A percentile compares a stretch with the other conserved stretches of the same genome.
phyloP scores from a whole-genome alignment of 2,888 invertebrate genomes.

The Corbicula japonica region DNA sequence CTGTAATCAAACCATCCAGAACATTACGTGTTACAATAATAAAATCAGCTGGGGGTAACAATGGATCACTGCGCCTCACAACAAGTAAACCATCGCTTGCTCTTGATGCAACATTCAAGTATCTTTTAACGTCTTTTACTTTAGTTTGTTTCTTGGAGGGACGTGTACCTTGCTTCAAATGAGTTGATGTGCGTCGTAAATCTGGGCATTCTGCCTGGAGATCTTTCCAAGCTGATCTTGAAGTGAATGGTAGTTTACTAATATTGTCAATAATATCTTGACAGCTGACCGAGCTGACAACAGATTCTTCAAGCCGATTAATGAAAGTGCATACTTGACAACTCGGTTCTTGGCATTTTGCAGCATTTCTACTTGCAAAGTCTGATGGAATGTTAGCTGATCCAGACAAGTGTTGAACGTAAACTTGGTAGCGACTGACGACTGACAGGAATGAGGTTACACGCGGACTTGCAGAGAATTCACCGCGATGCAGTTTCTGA shows the following conservation, averaged over 20 bases:
- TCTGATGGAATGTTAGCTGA: conserved; percentile 6
- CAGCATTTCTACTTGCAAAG: conserved; percentile 35
- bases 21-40: conserved; percentile 63
- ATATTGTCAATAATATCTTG: conserved; percentile 33
- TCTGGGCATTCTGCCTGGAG: conserved; percentile 31
- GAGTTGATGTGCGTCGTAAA: conserved; percentile 13
- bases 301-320: conserved; percentile 1
- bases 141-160: conserved; percentile 58
- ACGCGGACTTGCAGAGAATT: conserved; percentile 42
- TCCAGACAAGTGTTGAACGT: too few relatives aligned
- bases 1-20: conserved; percentile 63
- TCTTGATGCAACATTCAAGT: conserved; percentile 46
- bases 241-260: conserved; percentile 43
- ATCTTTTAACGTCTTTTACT: conserved; percentile 62
- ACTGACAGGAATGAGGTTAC: conserved; percentile 41
- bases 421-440: conserved; percentile 31
- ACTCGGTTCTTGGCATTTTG: conserved; percentile 2
- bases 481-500: conserved; percentile 28
- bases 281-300: conserved; percentile 4
- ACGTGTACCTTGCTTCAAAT: conserved; percentile 31
- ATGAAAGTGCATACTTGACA: conserved; percentile 20
- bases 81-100: conserved; percentile 49
- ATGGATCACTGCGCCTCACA: conserved; percentile 25
- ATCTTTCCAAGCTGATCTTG: conserved; percentile 10
- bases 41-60: conserved; percentile 39